Base-by-base conservation (phyloP, 2,888 invertebrate genomes). In the Subacronicta megacephala region DNA sequence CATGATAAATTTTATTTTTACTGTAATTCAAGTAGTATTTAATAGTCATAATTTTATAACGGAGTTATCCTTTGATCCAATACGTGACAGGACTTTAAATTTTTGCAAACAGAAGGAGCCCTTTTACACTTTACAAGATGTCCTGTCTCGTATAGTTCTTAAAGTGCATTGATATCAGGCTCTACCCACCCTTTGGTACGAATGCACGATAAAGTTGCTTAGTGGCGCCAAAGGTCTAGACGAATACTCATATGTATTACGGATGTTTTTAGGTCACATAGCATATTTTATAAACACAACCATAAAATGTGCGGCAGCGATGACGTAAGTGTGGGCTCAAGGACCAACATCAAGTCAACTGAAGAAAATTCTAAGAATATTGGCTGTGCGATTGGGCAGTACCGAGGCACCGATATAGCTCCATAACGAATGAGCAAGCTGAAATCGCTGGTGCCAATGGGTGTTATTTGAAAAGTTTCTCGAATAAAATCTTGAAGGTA, bases 151-250 rank as follows among this genome's bases (percentile, higher is more conserved):
- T 4, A 3, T 12, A 29, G 44, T 13, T 17, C 16, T 33, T 2
- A 49, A 57, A 55, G 35, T 52, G 70, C 52, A 66, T 51, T 46
- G 43, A 68, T 62, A 68, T 37, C 42, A 37, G 7, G 12, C 10
- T 43, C 13, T 41, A 18, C 17, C 49, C 31, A 41, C 18, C 26
- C 37, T 70, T 64, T 69, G 65, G 64, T 3, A 18, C 2, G 16
- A 51, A 62, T 45, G 49, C 38, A 58, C 23, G 65, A 66, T 70
- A 66, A 63, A 50, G 23, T 49, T 40, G 41, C 52, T 46, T 37
- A 16, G 40, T 41, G 72, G 69, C 73, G 74, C 70, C 80, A 31
- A 31, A 49, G 57, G 77, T 77, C 76, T 73, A 78, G 77, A 77
- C 80, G 44, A 45, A 45, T 54, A 69, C 50, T 41, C 29, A 37